Evolutionary conservation across 2,888 invertebrate species (phyloP), one percentile per base, ranked within the genome.

Genomic region (Troglohyphantes excavatus): DNA sequence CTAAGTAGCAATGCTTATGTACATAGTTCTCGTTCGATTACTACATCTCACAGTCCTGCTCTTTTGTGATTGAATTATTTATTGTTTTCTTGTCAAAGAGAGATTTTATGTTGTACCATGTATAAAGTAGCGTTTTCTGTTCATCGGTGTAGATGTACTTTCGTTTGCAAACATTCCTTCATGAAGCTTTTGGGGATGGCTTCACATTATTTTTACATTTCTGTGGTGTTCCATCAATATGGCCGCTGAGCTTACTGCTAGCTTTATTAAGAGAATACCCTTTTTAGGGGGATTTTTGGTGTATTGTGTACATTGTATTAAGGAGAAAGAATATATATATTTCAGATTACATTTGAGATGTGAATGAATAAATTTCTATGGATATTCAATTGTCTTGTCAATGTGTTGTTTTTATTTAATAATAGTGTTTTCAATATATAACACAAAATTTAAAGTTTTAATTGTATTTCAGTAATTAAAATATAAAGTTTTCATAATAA

Each of bases 351-450:
- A 73, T 88, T 81, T 82, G 68, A 89, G 68, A 59, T 39, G 63
- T 86, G 86, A 65, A 72, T 33, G 43, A 87, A 89, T 89, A 82
- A 89, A 89, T 89, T 82, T 89, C 75, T 89, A 89, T 76, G 82
- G 68, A 82, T 63, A 89, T 76, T 79, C 63, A 5, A n/a, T n/a
- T 33, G 27, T 68, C 21, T n/a, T 68, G 13, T 17, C 9, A 19
- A 33, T 33, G 33, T n/a, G 7, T 53, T 53, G 5, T 53, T 53
- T 53, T n/a, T n/a, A n/a, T n/a, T n/a, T n/a, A n/a, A n/a, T n/a
- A n/a, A n/a, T n/a, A n/a, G n/a, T n/a, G n/a, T n/a, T n/a, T n/a
- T n/a, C n/a, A n/a, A n/a, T n/a, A n/a, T n/a, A n/a, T n/a, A n/a
- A n/a, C n/a, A n/a, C n/a, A n/a, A n/a, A n/a, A n/a, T n/a, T n/a